phyloP scores from a whole-genome alignment of 1,140 invertebrate species.

The Hestina assimilis region DNA sequence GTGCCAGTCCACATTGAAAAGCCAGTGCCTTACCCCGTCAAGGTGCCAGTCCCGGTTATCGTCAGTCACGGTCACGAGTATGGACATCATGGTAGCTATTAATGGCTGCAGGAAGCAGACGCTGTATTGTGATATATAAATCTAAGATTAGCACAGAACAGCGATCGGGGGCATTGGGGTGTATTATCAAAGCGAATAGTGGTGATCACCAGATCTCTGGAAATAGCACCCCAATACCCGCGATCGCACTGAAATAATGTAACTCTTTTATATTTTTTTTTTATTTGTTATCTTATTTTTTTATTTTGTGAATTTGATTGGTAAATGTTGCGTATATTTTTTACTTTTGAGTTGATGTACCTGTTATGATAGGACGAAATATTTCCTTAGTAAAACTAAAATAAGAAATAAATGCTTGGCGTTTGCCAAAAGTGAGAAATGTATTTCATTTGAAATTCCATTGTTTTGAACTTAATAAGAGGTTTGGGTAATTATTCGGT shows the following conservation, averaged over 20 bases:
- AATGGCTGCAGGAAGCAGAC: conserved; percentile 73
- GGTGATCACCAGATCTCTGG: conserved; percentile 47
- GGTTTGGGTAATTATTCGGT: conserved; percentile 35
- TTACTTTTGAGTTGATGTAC: conserved; percentile 69
- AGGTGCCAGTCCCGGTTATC: conserved; percentile 79
- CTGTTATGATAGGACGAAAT: conserved; percentile 66
- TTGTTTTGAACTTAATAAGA: conserved; percentile 38
- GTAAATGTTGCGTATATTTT: conserved; percentile 48
- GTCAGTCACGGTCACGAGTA: conserved; percentile 73
- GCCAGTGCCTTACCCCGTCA: conserved; percentile 80
- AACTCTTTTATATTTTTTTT: conserved; percentile 46
- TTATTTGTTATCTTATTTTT: conserved; percentile 61
- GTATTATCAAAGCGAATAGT: conserved; percentile 47
- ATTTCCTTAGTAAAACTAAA: conserved; percentile 36
- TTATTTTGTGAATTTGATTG: conserved; percentile 47
- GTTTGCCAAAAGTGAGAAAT: conserved; percentile 44
- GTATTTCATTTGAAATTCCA: conserved; percentile 37
- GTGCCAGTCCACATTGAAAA: conserved; percentile 80
- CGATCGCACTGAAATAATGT: conserved; percentile 55
- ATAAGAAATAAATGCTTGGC: conserved; percentile 59
- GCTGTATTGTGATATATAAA: conserved; percentile 73
- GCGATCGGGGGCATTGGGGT: conserved; percentile 44
- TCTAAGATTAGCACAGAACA: conserved; percentile 67
- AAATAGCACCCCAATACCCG: conserved; percentile 38
- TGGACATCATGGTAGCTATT: conserved; percentile 74